phyloP scores from a whole-genome alignment of 2,113 vertebrate species.

The Clarias gariepinus region DNA sequence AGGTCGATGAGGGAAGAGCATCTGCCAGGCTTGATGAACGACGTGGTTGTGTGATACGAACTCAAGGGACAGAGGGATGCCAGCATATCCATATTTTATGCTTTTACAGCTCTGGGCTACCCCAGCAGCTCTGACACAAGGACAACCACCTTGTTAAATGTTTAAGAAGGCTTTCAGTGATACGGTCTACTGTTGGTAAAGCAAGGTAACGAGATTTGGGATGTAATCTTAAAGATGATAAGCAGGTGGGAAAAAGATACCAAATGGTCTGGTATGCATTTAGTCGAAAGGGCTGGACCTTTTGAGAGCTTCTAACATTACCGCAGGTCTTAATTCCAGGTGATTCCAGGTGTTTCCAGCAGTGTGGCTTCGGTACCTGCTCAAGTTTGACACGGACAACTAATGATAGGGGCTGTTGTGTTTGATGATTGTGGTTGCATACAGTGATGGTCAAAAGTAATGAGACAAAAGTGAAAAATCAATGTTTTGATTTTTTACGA shows the following conservation, averaged over 20 bases:
- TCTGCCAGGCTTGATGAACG: constrained; percentile 53
- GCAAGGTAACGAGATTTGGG: neutral
- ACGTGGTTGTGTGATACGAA: constrained; percentile 13
- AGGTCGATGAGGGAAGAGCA: constrained; percentile 32
- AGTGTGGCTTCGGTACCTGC: neutral
- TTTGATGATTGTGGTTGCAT: neutral
- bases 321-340: neutral
- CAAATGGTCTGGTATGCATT: neutral
- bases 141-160: neutral
- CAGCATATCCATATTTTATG: constrained; percentile 1
- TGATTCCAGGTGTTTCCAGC: neutral
- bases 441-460: neutral
- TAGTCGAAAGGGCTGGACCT: neutral
- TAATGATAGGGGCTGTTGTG: neutral
- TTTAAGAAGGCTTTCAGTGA: neutral
- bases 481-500: no score
- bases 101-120: neutral
- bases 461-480: no score
- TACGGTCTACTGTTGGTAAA: neutral
- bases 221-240: no score
- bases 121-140: neutral
- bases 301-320: neutral
- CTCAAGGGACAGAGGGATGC: constrained; percentile 33
- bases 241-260: neutral
- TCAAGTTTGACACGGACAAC: neutral